These are phyloP conservation scores for Synergus japonicus DNA, from an alignment of 2,888 invertebrate species.

Conservation along the genomic window DNA sequence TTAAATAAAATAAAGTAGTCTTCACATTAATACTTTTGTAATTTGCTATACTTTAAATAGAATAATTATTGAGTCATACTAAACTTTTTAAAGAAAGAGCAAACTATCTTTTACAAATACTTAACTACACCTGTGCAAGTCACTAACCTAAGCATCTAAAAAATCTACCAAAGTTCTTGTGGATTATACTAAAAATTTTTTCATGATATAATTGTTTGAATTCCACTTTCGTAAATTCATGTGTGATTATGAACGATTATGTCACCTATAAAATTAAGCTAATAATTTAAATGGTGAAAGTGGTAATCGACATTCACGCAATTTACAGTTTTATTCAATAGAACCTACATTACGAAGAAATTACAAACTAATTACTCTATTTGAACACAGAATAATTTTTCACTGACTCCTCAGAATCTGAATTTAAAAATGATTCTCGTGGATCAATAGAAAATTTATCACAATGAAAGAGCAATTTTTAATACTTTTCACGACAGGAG, in stretches of 20 bases:
- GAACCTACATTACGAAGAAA: slow-evolving; percentile 54
- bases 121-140: slow-evolving; percentile 15
- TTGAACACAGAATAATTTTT: slow-evolving; percentile 58
- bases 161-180: slow-evolving; percentile 5
- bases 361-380: slow-evolving; percentile 59
- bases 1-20: not conserved
- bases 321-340: not conserved
- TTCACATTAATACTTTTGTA: slow-evolving; percentile 2
- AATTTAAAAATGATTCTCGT: slow-evolving; percentile 55
- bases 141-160: slow-evolving; percentile 5
- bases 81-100: not conserved
- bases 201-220: not conserved
- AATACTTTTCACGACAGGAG: not conserved
- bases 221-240: not conserved
- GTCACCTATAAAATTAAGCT: slow-evolving; percentile 10
- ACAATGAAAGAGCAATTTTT: slow-evolving; percentile 50
- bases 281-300: not conserved
- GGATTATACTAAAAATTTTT: not conserved
- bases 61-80: not conserved
- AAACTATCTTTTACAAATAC: not conserved
- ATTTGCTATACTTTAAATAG: not conserved
- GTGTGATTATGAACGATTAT: not conserved
- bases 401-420: not conserved
- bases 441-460: slow-evolving; percentile 54
- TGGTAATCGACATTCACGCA: not conserved